Evolutionary conservation across 2,113 vertebrate species (phyloP).

Genomic region (Hoplias malabaricus): DNA sequence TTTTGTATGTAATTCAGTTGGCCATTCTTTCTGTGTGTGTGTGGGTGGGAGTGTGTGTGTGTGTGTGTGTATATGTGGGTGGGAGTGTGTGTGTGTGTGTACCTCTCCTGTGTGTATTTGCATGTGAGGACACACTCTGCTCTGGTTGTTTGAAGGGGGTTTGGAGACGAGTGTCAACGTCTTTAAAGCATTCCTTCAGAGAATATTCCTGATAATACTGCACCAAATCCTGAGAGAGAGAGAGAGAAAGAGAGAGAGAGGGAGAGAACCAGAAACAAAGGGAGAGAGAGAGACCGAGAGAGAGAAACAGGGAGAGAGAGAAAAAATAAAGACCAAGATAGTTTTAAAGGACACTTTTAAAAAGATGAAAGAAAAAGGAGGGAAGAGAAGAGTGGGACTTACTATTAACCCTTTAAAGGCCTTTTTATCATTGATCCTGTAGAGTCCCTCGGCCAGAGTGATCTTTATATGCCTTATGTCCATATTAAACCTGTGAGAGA

Average conservation of each 20-base stretch:
- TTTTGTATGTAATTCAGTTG: too few species aligned
- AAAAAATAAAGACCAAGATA: too few species aligned
- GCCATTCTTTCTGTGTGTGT: neutral
- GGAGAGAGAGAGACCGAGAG: too few species aligned
- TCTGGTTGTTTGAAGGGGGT: slow-evolving; percentile 85
- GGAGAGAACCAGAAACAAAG: too few species aligned
- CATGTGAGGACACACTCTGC: slow-evolving; percentile 57
- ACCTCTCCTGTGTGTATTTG: slow-evolving; percentile 66
- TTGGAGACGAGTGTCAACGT: slow-evolving; percentile 80
- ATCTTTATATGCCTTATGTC: slow-evolving; percentile 92
- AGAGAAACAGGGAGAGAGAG: too few species aligned
- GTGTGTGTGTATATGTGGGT: neutral
- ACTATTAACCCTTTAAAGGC: slow-evolving; percentile 86
- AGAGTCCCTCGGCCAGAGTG: slow-evolving; percentile 81
- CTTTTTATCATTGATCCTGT: slow-evolving; percentile 90
- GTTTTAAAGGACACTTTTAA: too few species aligned
- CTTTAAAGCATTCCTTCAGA: slow-evolving; percentile 89
- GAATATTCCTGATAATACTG: slow-evolving; percentile 87
- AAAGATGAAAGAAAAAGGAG: too few species aligned
- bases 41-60: neutral
- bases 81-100: neutral
- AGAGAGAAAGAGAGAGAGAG: neutral
- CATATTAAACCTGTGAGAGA: slow-evolving; percentile 77
- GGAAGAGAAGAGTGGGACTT: too few species aligned
- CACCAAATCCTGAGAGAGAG: slow-evolving; percentile 81